These are phyloP conservation scores for Cricetomys ansorgei DNA, from an alignment of 2,113 vertebrate species.

Conservation along the genomic window DNA sequence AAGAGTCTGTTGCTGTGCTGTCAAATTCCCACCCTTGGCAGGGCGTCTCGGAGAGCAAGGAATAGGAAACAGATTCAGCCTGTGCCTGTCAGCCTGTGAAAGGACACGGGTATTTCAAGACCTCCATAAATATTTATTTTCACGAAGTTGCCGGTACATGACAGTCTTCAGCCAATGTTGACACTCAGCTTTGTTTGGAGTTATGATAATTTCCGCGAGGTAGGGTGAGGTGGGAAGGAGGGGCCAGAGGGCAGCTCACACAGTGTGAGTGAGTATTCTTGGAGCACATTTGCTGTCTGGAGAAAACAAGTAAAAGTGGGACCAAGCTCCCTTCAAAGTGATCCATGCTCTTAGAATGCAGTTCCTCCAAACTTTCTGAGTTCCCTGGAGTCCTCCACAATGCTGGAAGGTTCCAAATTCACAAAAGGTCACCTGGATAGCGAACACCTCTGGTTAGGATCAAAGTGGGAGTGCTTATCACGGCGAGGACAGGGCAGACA, in stretches of 20 bases:
- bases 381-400: accelerated
- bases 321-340: neutral
- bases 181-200: constrained; percentile 8
- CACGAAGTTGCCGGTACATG: constrained; percentile 50
- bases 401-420: neutral
- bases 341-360: neutral
- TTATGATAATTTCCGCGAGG: neutral
- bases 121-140: constrained; percentile 71
- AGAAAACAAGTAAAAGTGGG: neutral
- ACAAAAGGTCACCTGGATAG: neutral
- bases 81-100: constrained; percentile 61
- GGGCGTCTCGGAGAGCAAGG: constrained; percentile 37
- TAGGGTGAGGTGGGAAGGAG: neutral
- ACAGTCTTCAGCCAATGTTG: constrained; percentile 5
- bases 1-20: neutral
- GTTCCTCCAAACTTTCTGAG: neutral
- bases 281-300: neutral
- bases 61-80: constrained; percentile 23
- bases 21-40: neutral
- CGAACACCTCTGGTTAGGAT: accelerated
- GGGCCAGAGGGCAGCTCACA: neutral
- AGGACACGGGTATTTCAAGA: constrained; percentile 48
- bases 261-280: neutral
- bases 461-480: neutral
- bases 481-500: neutral